A percentile compares a stretch with the other conserved stretches of the same genome.
Conservation (phyloP, 1,140 invertebrate species). For the Drosophila oshimai region DNA sequence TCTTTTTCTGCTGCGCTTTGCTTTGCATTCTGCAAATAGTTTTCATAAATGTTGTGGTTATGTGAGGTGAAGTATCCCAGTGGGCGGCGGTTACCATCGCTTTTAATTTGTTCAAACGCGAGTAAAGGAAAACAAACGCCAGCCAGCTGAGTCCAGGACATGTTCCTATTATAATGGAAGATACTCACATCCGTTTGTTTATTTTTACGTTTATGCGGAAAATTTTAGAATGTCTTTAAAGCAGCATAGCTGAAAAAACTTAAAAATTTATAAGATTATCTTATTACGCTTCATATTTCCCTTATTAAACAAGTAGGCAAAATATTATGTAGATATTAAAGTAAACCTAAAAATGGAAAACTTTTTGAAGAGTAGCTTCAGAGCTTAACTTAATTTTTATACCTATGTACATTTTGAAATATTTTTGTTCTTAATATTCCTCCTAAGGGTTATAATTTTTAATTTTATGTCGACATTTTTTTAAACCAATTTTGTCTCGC, state of each 20-base stretch:
- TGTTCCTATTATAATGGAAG: constrained; percentile 6
- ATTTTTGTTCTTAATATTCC: too few relatives aligned
- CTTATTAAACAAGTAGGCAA: too few relatives aligned
- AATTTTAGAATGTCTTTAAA: background rate
- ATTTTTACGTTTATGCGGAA: background rate
- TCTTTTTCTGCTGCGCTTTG: constrained; percentile 24
- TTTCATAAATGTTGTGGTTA: constrained; percentile 59
- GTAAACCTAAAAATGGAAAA: too few relatives aligned
- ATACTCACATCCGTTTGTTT: background rate
- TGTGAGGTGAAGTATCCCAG: background rate
- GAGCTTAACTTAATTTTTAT: too few relatives aligned
- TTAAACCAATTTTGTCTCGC: too few relatives aligned
- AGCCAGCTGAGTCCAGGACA: constrained; percentile 2
- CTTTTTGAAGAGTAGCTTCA: too few relatives aligned
- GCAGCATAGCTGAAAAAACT: background rate
- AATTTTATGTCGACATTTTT: too few relatives aligned
- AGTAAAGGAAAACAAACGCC: background rate
- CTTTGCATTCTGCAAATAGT: constrained; percentile 64
- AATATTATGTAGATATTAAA: too few relatives aligned
- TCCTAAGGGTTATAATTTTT: too few relatives aligned
- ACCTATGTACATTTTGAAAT: too few relatives aligned
- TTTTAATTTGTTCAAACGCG: constrained; percentile 58
- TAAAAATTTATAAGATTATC: too few relatives aligned
- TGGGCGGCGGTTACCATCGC: constrained; percentile 25
- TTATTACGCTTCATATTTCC: too few relatives aligned